These are phyloP conservation scores for Amorpha juglandis DNA, from an alignment of 2,888 invertebrate species.

Conservation along the genomic window DNA sequence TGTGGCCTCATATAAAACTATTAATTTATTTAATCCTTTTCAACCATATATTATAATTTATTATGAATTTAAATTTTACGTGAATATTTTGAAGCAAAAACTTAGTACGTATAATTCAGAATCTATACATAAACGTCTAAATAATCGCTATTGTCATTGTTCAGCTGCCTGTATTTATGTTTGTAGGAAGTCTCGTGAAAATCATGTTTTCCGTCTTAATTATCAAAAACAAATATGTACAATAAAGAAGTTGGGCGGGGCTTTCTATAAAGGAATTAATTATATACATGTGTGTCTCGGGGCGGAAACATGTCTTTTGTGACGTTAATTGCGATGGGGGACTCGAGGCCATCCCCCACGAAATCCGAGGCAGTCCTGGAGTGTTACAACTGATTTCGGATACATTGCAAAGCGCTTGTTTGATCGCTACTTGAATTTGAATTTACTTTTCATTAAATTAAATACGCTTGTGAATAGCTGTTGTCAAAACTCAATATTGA, in stretches of 20 bases:
- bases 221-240: constrained; percentile 21
- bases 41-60: no score
- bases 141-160: background rate
- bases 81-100: no score
- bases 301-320: constrained; percentile 25
- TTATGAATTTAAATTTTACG: no score
- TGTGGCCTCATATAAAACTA: no score
- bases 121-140: background rate
- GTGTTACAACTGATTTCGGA: background rate
- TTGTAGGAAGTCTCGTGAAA: constrained; percentile 6
- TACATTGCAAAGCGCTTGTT: background rate
- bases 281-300: constrained; percentile 16
- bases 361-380: constrained; percentile 2
- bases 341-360: background rate
- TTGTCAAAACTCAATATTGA: no score
- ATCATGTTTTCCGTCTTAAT: constrained; percentile 16
- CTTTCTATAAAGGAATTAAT: constrained; percentile 23
- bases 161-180: background rate
- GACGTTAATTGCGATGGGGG: constrained; percentile 22
- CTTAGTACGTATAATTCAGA: no score
- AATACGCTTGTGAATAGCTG: no score
- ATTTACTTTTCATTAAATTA: no score
- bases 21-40: no score
- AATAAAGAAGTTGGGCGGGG: constrained; percentile 4
- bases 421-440: background rate